Evolutionary conservation across 2,113 vertebrate genomes (phyloP), one percentile per base, ranked within the genome.

Genomic region (Ictalurus punctatus): DNA sequence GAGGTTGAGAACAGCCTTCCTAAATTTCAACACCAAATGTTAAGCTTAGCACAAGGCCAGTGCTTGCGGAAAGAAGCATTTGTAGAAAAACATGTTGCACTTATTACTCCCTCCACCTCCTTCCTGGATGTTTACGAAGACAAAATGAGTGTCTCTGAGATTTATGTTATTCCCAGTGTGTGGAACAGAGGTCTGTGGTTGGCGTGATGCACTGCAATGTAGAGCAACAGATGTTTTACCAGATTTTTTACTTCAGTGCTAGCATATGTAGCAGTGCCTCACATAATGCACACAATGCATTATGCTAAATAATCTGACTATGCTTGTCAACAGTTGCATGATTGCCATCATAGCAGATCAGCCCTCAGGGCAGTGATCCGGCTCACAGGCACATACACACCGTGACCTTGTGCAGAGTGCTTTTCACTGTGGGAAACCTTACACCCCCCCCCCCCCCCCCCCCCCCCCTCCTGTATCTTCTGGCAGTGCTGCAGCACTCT

Each of bases 371-470:
- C 79, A 88, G 79, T 8, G 37, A 58, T 83, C 80, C 6, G 63
- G 21, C 84, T 83, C 65, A 44, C 10, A 16, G 6, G 25, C 80
- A 88, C 87, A 69, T 52, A 67, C 73, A 80, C 9, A 23, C 67
- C 34, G 30, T 87, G 71, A 91, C 82, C 87, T 84, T 88, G 82
- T 78, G 82, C 54, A 65, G 82, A 65, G 44, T 65, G 58, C 27
- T 54, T 74, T 78, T 78, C 82, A 65, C 87, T 88, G 56, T 84
- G 58, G 82, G 87, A 88, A 88, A 88, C 71, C 81, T 84, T 88
- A 88, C 71, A 84, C 87, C 87, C 52, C 80, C 17, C 82, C 44
- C 2, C 76, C n/a, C 82, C 30, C 82, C 44, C 2, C 76, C 87
- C 87, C 52, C 80, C 17, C 82, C 44, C 2, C 76, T 48, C 82